Conservation (phyloP, 2,113 vertebrate genomes). For the Stictonetta naevosa region DNA sequence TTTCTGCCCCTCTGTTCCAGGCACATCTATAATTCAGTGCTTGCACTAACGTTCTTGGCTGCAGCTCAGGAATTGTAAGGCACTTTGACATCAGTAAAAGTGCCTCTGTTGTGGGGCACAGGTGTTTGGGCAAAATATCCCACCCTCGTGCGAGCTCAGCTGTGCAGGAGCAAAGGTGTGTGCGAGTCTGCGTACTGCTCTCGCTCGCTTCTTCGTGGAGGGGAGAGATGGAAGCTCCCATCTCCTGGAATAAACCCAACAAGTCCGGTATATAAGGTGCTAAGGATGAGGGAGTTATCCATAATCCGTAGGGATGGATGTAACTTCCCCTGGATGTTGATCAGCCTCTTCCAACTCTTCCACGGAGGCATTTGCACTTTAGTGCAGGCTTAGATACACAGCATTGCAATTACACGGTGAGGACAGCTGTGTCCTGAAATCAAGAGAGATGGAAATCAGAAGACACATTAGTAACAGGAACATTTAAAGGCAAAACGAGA, state of each 20-base stretch:
- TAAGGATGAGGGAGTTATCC: fast-evolving
- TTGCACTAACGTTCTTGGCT: not conserved
- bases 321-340: not conserved
- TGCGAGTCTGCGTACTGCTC: not conserved
- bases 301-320: not conserved
- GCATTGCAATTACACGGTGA: not conserved
- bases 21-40: not conserved
- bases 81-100: fast-evolving
- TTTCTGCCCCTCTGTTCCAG: not conserved
- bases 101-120: fast-evolving
- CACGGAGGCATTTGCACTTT: not conserved
- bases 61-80: not conserved
- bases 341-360: not conserved
- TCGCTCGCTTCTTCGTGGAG: fast-evolving
- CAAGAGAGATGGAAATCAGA: not conserved
- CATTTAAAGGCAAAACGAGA: not conserved
- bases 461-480: not conserved
- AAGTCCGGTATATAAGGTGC: not conserved
- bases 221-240: not conserved
- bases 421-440: not conserved
- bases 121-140: not conserved
- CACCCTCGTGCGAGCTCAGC: not conserved
- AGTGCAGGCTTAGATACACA: not conserved
- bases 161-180: fast-evolving
- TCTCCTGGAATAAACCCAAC: not conserved